phyloP scores from a whole-genome alignment of 2,797 vertebrate species.

The Trematomus bernacchii region DNA sequence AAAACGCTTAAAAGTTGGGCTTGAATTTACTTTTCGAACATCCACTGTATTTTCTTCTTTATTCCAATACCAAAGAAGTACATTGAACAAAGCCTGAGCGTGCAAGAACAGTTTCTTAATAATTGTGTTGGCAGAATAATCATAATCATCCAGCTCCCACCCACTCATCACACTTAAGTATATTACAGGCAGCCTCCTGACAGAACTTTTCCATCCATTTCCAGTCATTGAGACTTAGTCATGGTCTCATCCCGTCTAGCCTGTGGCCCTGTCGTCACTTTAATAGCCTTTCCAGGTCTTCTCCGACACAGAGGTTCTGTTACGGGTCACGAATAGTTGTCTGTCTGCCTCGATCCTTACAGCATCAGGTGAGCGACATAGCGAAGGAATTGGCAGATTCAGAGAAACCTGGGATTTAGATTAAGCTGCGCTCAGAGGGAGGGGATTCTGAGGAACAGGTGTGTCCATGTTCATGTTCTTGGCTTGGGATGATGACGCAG shows the following conservation, averaged over 20 bases:
- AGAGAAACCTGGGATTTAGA: conserved; percentile 2
- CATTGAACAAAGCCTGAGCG: not conserved
- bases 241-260: conserved; percentile 67
- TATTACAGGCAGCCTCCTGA: conserved; percentile 28
- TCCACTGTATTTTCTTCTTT: not conserved
- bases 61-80: not conserved
- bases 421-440: not conserved
- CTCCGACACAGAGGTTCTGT: conserved; percentile 36
- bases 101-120: not conserved
- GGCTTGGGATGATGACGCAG: conserved; percentile 25
- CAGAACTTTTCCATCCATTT: conserved; percentile 45
- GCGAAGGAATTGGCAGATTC: conserved; percentile 20
- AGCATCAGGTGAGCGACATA: conserved; percentile 17
- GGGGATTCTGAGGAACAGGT: conserved; percentile 47
- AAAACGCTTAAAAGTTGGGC: not conserved
- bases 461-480: conserved; percentile 51
- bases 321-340: conserved; percentile 49
- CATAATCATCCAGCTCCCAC: not conserved
- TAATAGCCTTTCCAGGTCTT: conserved; percentile 53
- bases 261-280: conserved; percentile 45
- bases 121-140: not conserved
- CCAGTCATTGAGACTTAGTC: conserved; percentile 53
- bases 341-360: conserved; percentile 24
- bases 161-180: conserved; percentile 8
- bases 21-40: not conserved